Evolutionary conservation across 1,140 invertebrate genomes (phyloP).

Genomic region (Pomacea maculata): DNA sequence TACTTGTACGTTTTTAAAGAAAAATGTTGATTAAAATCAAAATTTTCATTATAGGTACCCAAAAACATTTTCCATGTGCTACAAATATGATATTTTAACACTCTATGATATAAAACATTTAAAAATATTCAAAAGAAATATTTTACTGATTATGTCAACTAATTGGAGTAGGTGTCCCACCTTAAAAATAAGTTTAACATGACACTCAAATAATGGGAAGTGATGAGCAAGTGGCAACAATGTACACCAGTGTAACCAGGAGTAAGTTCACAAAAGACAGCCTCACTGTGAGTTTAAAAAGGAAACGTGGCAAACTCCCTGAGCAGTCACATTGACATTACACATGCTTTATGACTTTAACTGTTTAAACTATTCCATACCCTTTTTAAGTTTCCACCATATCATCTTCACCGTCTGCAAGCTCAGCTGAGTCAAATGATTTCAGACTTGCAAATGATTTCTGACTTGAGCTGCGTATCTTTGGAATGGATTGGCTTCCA

Average conservation of each 20-base stretch:
- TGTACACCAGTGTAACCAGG: too few relatives aligned
- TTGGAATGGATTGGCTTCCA: conserved; percentile 26
- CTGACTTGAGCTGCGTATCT: conserved; percentile 31
- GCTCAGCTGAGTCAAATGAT: conserved; percentile 39
- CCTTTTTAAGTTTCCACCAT: conserved; percentile 25
- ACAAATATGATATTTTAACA: too few relatives aligned
- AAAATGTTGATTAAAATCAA: too few relatives aligned
- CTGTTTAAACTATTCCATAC: background rate
- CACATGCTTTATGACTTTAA: background rate
- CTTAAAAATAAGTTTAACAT: too few relatives aligned
- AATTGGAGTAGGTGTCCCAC: too few relatives aligned
- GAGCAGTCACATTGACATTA: background rate
- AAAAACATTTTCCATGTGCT: too few relatives aligned
- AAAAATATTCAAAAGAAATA: too few relatives aligned
- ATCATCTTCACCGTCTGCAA: conserved; percentile 44
- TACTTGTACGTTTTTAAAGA: too few relatives aligned
- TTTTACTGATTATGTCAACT: too few relatives aligned
- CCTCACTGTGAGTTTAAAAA: background rate
- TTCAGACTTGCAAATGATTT: conserved; percentile 41
- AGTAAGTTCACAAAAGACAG: background rate
- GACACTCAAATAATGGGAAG: background rate
- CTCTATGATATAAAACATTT: too few relatives aligned
- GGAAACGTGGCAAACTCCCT: background rate
- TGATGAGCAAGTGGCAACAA: background rate
- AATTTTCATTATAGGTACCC: too few relatives aligned